Base-by-base conservation (phyloP, 2,888 invertebrate genomes). In the Dasypolia templi region DNA sequence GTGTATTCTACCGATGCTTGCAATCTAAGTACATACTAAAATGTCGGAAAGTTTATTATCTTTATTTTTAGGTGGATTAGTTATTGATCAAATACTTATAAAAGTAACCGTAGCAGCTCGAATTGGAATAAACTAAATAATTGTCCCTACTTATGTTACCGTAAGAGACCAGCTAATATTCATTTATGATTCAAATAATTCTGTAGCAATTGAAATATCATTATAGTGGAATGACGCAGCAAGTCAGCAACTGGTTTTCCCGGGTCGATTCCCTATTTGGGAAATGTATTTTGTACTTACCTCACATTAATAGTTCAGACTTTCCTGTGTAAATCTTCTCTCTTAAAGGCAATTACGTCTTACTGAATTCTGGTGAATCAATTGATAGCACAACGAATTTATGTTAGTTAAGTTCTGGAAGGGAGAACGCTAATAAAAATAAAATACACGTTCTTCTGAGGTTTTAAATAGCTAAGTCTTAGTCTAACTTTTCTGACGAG, bases 261-360 rank as follows among this genome's bases (percentile, higher is more conserved):
- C 26, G 1, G 32, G 2, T 26, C 14, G 3, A 42, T 42, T 75
- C 59, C 81, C 26, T 59, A 22, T 46, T 59, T 53, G 29, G 19
- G n/a, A 46, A 75, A 81, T 59, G 32, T 46, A 58, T 58, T 29
- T 39, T 26, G 6, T 32, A 12, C n/a, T 7, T 14, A 14, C 11
- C 42, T 6, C n/a, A 26, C 14, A 29, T 14, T 53, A 39, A 2
- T 46, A 39, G 11, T 55, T 26, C 9, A 69, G 9, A 29, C 7
- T 39, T 80, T 75, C 51, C 81, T 44, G 58, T n/a, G 55, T 9
- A 42, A 17, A 35, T 51, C 4, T 42, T n/a, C n/a, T n/a, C n/a
- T n/a, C n/a, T 14, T 26, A 56, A 26, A 42, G 19, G 12, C 32
- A 39, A 39, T 9, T 44, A 42, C 12, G n/a, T 32, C 0, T 17